Base-by-base conservation (phyloP, 1,140 invertebrate genomes). In the Sitobion miscanthi region DNA sequence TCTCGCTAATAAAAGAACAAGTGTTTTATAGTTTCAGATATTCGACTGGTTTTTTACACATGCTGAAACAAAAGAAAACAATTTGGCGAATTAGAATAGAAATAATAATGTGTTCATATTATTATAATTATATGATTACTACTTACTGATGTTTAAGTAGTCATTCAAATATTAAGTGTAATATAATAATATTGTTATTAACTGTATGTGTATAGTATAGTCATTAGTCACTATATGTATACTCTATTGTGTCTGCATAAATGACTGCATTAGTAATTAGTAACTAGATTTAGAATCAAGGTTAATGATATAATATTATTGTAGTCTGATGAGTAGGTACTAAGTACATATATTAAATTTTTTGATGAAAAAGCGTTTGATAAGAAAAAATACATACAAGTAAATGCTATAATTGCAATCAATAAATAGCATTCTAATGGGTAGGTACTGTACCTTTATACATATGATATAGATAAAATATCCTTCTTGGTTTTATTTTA, bases 271-370 rank as follows among this genome's bases (percentile, higher is more conserved):
- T 77, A 77, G n/a, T 77, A 77, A 77, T 77, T 77, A 77, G 14
- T 77, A 77, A 77, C 62, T 77, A 77, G 14, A 77, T 77, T 77
- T 77, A 77, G 62, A 77, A 77, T n/a, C 62, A 77, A 77, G 62
- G 62, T 77, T 77, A 77, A 77, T 77, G 17, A 20, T n/a, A 77
- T 35, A 77, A 77, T n/a, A 77, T 77, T n/a, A 77, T 77, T 77
- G 23, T 77, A n/a, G 62, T 4, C 62, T 69, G 21, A 5, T 21
- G 21, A n/a, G 9, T 69, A 69, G 6, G 9, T 69, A 69, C 62
- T n/a, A 14, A 69, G 25, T 69, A n/a, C 30, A n/a, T n/a, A 69
- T n/a, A 54, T 54, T 54, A 21, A 4, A n/a, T 77, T 17, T 77
- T 77, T 77, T 20, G n/a, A 17, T n/a, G 62, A 77, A 77, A 3